Conservation (phyloP, 2,888 invertebrate species). For the Dryadula phaetusa region DNA sequence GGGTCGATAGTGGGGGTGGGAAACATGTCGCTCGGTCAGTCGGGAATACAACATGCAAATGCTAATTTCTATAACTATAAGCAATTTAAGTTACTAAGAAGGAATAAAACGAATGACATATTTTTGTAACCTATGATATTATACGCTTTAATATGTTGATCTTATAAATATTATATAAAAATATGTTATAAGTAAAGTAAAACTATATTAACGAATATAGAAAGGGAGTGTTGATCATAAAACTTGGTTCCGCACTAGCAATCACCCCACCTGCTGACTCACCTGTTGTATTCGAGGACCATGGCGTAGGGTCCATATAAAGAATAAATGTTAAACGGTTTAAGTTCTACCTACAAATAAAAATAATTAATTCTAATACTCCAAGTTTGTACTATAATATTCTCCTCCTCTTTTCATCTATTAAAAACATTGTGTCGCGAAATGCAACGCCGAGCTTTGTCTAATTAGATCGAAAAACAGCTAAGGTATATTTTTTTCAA, state of each 20-base stretch:
- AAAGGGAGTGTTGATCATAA: constrained; percentile 45
- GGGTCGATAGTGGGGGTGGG: constrained; percentile 83
- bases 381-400: no score
- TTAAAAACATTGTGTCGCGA: not conserved
- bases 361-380: no score
- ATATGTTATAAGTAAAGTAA: constrained; percentile 11
- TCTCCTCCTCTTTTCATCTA: no score
- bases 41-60: constrained; percentile 76
- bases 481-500: not conserved
- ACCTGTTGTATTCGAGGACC: constrained; percentile 67
- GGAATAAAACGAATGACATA: not conserved
- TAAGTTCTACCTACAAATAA: not conserved
- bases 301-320: constrained; percentile 49
- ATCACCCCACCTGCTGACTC: constrained; percentile 81
- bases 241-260: constrained; percentile 68
- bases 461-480: no score
- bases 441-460: not conserved
- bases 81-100: constrained; percentile 11
- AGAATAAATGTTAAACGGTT: constrained; percentile 32
- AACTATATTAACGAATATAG: constrained; percentile 40
- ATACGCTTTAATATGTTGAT: not conserved
- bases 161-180: not conserved
- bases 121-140: not conserved
- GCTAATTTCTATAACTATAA: constrained; percentile 44
- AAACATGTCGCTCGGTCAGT: constrained; percentile 77